Conservation (phyloP, 2,888 invertebrate species). For the Polydrusus tereticollis region DNA sequence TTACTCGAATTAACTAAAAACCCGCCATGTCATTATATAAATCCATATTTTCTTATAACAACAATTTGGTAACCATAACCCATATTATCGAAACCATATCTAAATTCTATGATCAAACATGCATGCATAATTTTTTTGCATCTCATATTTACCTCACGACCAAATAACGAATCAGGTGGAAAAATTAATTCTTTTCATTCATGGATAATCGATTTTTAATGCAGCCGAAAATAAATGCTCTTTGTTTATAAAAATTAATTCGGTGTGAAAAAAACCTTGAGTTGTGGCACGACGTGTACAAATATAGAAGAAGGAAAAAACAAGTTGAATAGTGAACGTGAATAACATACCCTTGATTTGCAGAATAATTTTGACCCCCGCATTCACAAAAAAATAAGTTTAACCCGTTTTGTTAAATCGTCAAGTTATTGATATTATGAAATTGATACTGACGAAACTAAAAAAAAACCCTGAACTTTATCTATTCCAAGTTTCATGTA, state of each 20-base stretch:
- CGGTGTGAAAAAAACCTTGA: slow-evolving; percentile 24
- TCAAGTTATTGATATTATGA: too few relatives aligned
- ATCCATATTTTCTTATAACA: slow-evolving; percentile 34
- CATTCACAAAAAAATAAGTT: too few relatives aligned
- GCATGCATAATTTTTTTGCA: slow-evolving; percentile 23
- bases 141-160: slow-evolving; percentile 25
- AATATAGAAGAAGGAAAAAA: not conserved
- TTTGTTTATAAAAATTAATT: slow-evolving; percentile 34
- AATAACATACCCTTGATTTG: too few relatives aligned
- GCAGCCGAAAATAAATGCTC: slow-evolving; percentile 34
- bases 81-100: slow-evolving; percentile 33
- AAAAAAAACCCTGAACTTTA: too few relatives aligned
- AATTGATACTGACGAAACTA: too few relatives aligned
- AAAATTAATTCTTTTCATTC: slow-evolving; percentile 38
- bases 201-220: slow-evolving; percentile 38
- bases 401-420: too few relatives aligned
- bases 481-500: too few relatives aligned
- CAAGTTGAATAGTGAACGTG: too few relatives aligned
- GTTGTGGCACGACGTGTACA: not conserved
- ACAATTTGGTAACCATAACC: slow-evolving; percentile 35
- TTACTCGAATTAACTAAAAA: slow-evolving; percentile 35
- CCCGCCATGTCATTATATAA: slow-evolving; percentile 31
- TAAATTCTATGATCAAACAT: slow-evolving; percentile 33
- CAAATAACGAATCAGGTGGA: slow-evolving; percentile 28
- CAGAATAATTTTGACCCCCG: too few relatives aligned